Base-by-base conservation (phyloP, 2,888 invertebrate genomes). In the Clistopyga incitator region DNA sequence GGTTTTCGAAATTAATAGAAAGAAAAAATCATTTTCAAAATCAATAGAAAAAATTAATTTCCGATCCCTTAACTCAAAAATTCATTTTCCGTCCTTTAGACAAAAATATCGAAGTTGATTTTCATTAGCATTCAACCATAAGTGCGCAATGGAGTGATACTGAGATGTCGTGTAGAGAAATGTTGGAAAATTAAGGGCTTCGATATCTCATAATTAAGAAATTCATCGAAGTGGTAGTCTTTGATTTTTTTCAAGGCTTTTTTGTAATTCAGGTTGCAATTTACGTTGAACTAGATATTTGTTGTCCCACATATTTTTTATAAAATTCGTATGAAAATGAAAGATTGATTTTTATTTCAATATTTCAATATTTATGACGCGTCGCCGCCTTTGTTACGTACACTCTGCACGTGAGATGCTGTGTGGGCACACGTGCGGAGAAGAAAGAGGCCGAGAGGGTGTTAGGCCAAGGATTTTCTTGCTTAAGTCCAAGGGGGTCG, bases 391-490 rank as follows among this genome's bases (percentile, higher is more conserved):
- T 64, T 38, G 20, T 64, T 38, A 18, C 38, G 38, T 38, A 64
- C 29, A 29, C 13, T n/a, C 15, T 6, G 38, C 20, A 38, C 20
- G 34, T 11, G 42, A 64, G 64, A 42, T 18, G 20, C 34, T 20
- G 38, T 38, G 56, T 47, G 72, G 10, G 77, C 67, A 52, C 67
- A 81, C 77, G 72, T 67, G 81, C 25, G 68, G 65, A 42, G n/a
- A 65, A 64, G 59, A 81, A 81, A 68, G 81, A 81, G 81, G 81
- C 81, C 76, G 81, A 81, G 81, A 81, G 72, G 77, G 25, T 59
- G 71, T 65, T 67, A 56, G 81, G 77, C 81, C 81, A 81, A 81
- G 81, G 77, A 81, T 81, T 77, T 81, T 59, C 71, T 81, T 64
- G 76, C 71, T 81, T 64, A 56, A 67, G 77, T 67, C 81, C 38